Conservation (phyloP, 2,797 vertebrate species). For the Galago senegalensis region DNA sequence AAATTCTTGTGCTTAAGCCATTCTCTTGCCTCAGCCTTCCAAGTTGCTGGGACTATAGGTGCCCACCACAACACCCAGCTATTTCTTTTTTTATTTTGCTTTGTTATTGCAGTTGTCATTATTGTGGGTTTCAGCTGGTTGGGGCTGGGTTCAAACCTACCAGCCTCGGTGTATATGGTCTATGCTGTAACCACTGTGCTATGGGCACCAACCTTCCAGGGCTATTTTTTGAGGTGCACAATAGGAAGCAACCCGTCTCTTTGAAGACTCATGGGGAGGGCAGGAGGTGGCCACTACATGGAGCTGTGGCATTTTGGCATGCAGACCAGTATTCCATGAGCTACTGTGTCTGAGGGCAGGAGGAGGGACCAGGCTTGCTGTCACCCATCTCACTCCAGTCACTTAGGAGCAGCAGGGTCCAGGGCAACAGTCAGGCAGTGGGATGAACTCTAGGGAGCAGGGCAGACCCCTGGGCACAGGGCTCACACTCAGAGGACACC, state of each 20-base stretch:
- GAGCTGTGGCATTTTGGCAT: not conserved
- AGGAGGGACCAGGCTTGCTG: not conserved
- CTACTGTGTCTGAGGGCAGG: not conserved
- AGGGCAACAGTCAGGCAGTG: accelerated
- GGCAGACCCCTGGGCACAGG: not conserved
- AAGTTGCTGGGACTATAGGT: too few species aligned
- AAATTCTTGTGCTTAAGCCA: too few species aligned
- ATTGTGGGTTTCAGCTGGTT: too few species aligned
- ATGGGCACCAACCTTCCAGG: not conserved
- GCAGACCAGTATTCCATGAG: not conserved
- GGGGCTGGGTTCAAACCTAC: too few species aligned
- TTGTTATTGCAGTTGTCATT: too few species aligned
- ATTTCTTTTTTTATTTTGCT: too few species aligned
- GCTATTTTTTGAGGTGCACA: not conserved
- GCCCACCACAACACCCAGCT: too few species aligned
- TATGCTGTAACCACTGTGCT: too few species aligned
- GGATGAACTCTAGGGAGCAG: not conserved
- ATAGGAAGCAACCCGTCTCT: not conserved
- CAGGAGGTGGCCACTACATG: accelerated
- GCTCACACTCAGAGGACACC: too few species aligned
- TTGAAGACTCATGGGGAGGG: not conserved
- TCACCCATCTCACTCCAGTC: not conserved
- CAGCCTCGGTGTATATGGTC: too few species aligned
- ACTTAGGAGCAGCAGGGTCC: not conserved
- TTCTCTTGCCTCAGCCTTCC: too few species aligned